Evolutionary conservation across 2,888 invertebrate species (phyloP), one percentile per base, ranked within the genome.

Genomic region (Smittia sp.): DNA sequence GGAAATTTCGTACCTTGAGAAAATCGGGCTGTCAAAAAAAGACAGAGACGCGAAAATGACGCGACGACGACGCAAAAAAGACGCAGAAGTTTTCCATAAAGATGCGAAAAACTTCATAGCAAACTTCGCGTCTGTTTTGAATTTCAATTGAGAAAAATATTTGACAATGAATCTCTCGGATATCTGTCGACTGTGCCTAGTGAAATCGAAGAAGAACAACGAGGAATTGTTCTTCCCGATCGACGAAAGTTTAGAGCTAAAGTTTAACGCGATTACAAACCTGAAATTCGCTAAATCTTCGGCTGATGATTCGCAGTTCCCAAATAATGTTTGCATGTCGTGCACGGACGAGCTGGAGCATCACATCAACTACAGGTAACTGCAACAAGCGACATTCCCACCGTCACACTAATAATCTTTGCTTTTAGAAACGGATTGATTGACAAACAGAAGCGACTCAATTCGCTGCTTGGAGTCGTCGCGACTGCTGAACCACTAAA

Each of bases 221-320:
- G 68, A 68, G 6, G 69, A 69, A 24, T 11, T 69, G 0, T 69
- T 69, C 32, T 69, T 69, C 20, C 69, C 69, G 18, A 69, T 69
- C 3, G 69, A 69, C 22, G 24, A 54, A 20, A 54, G 7, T 13
- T 69, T 69, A 15, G 69, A 69, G 20, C 27, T 18, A 11, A 69
- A 69, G 20, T 69, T 69, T 32, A 9, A 27, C 11, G 54, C 52
- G 27, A 27, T 54, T 0, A 69, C 69, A 32, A 27, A 27, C 25
- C 18, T 52, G 11, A 32, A 22, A 11, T 20, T 67, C 0, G 22
- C 11, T 9, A 39, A 32, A 32, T 3, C 32, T 6, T 6, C 32
- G 9, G 3, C 32, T 32, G 32, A 32, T 6, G 32, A 39, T 6
- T 41, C 20, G 27, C 6, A 15, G 18, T 69, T 27, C 11, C 69